Evolutionary conservation across 2,797 vertebrate species (phyloP).

Genomic region (Tangara arthus): DNA sequence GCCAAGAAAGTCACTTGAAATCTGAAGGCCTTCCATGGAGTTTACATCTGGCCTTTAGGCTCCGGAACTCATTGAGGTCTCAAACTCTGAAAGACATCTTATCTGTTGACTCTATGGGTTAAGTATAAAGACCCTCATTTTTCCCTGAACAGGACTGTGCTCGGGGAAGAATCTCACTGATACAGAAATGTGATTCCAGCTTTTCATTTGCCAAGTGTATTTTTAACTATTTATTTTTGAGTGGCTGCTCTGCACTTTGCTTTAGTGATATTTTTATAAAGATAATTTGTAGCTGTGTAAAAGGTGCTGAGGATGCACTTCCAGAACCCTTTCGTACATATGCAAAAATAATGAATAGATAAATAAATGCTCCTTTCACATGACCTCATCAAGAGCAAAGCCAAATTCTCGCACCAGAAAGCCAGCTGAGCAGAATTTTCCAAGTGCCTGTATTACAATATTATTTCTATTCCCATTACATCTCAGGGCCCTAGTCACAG

Average conservation of each 20-base stretch:
- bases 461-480: not conserved
- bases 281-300: slow-evolving; percentile 42
- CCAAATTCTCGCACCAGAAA: slow-evolving; percentile 30
- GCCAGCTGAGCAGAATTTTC: slow-evolving; percentile 50
- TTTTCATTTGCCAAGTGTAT: slow-evolving; percentile 38
- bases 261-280: slow-evolving; percentile 55
- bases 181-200: not conserved
- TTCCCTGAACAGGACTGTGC: not conserved
- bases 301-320: slow-evolving; percentile 56
- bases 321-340: not conserved
- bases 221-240: slow-evolving; percentile 47
- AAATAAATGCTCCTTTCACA: slow-evolving; percentile 39
- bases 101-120: not conserved
- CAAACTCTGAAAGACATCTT: not conserved
- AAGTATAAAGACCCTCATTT: not conserved
- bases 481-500: not conserved
- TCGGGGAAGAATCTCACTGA: not conserved
- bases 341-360: slow-evolving; percentile 51
- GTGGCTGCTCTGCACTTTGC: slow-evolving; percentile 13
- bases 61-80: not conserved
- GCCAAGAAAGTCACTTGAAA: not conserved
- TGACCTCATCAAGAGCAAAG: slow-evolving; percentile 41
- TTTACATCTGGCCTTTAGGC: not conserved
- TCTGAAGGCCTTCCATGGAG: not conserved
- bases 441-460: not conserved